These are phyloP conservation scores for Macrostomum lignano DNA, from an alignment of 1,140 invertebrate species.

Conservation along the genomic window DNA sequence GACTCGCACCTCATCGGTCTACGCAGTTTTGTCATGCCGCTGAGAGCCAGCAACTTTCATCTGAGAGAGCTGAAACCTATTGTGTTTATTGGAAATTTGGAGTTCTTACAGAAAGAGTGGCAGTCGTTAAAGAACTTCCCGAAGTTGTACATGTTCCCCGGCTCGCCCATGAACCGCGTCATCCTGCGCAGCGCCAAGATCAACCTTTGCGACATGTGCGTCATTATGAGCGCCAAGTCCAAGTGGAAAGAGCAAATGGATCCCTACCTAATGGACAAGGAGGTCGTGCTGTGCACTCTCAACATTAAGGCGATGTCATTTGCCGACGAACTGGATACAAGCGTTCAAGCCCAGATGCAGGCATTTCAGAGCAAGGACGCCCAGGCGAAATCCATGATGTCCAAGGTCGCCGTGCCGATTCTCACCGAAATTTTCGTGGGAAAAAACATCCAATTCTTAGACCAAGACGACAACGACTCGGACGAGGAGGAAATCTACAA, in stretches of 20 bases:
- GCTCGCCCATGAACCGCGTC: conserved; percentile 75
- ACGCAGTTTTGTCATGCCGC: conserved; percentile 12
- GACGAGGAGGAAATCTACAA: conserved; percentile 88
- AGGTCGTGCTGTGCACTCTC: conserved; percentile 80
- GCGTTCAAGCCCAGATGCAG: too few species aligned
- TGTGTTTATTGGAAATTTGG: conserved; percentile 81
- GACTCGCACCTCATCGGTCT: conserved; percentile 70
- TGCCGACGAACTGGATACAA: too few species aligned
- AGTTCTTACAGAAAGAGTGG: conserved; percentile 79
- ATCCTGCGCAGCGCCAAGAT: conserved; percentile 87
- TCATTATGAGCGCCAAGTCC: conserved; percentile 68
- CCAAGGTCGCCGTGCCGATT: conserved; percentile 3
- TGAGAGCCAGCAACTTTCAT: conserved; percentile 68
- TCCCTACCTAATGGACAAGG: conserved; percentile 57
- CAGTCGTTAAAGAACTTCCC: conserved; percentile 92
- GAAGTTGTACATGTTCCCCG: conserved; percentile 70
- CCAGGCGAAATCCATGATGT: too few species aligned
- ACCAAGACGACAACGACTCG: conserved; percentile 88
- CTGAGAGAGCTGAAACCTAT: conserved; percentile 94
- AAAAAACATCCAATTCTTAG: conserved; percentile 79
- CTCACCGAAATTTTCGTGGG: not conserved
- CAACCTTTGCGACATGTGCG: conserved; percentile 90
- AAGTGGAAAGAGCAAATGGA: conserved; percentile 30
- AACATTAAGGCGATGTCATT: conserved; percentile 98
- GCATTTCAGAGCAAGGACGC: too few species aligned